Evolutionary conservation across 2,797 vertebrate genomes (phyloP), one percentile per base, ranked within the genome.

Genomic region (Syngnathus acus): DNA sequence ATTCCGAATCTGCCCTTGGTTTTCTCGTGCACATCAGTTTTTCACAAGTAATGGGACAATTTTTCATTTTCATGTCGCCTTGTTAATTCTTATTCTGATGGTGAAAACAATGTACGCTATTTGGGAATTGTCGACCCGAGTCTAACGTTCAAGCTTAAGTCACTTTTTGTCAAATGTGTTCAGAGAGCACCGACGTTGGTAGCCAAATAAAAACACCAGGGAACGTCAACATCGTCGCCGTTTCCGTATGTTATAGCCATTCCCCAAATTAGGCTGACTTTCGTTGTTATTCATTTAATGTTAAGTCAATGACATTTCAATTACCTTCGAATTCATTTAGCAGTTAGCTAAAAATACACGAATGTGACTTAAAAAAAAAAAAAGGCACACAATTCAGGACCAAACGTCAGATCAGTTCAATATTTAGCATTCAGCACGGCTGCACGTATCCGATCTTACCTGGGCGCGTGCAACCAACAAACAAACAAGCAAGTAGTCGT

Each of bases 391-490:
- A 26, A 8, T 9, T 19, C 6, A 16, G 14, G 3, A 1, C 11
- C 13, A 55, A 32, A 32, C 11, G 5, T 13, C 1, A 43, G 45
- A 9, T 26, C 10, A 11, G 10, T 3, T 13, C 10, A 43, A 13
- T 21, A 16, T 55, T 32, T 13, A 13, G 60, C 21, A 62, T 62
- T 23, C 19, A 7, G 19, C 39, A 43, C 58, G 42, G 39, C 58
- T 62, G 45, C 47, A 16, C 5, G 40, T 45, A 11, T 45, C 9
- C 1, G 10, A 14, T 2, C 38, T 42, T 42, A 62, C 60, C 60
- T 62, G 60, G n/a, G 60, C 21, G 60, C 42, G 42, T 62, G 60
- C 6, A 42, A 45, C 60, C 26, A 47, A 62, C 42, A 45, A 23
- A 26, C 42, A 4, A 45, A 21, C 60, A 11, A 32, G 32, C 60